phyloP scores from a whole-genome alignment of 2,113 vertebrate species.

The Cinclus cinclus region DNA sequence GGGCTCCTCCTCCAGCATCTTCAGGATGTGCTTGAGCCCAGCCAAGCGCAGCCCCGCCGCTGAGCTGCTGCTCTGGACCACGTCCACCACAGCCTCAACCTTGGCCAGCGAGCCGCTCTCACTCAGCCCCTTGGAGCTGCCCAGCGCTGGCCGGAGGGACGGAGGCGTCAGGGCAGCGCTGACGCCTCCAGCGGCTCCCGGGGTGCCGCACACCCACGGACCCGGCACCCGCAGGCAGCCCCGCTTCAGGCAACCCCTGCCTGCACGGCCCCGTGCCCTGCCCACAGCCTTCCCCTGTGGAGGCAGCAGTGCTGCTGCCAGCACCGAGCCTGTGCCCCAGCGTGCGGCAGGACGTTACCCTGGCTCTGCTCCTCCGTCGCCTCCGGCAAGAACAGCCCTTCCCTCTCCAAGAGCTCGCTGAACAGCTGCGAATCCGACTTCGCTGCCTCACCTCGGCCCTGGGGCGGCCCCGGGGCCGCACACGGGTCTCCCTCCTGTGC shows the following conservation, averaged over 20 bases:
- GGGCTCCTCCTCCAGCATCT: conserved; percentile 80
- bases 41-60: conserved; percentile 77
- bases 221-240: background rate
- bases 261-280: accelerated
- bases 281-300: background rate
- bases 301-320: background rate
- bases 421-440: conserved; percentile 71
- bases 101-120: conserved; percentile 77
- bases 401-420: conserved; percentile 78
- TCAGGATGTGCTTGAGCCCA: conserved; percentile 75
- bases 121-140: conserved; percentile 66
- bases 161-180: background rate
- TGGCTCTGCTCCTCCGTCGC: conserved; percentile 80
- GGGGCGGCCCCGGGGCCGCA: background rate
- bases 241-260: background rate
- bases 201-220: background rate
- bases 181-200: background rate
- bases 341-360: conserved; percentile 37
- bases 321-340: accelerated
- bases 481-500: conserved; percentile 71
- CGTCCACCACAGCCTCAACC: conserved; percentile 75
- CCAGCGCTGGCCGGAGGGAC: conserved; percentile 63
- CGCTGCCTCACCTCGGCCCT: background rate
- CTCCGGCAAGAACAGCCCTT: conserved; percentile 74
- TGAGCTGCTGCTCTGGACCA: conserved; percentile 76